Evolutionary conservation across 2,888 invertebrate species (phyloP).

Genomic region (Drosophila yooni): DNA sequence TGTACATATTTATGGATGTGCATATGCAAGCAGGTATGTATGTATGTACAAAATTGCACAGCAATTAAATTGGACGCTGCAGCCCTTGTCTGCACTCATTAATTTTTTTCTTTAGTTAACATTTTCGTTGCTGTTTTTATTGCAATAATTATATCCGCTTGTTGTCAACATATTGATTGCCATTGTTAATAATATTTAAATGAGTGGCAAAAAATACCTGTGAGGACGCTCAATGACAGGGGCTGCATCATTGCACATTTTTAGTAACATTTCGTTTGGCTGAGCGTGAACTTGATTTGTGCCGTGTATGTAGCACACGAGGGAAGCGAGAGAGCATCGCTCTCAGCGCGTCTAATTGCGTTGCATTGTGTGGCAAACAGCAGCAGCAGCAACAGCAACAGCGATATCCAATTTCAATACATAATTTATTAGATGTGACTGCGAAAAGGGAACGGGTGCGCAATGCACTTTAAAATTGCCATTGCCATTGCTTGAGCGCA

Average conservation of each 20-base stretch:
- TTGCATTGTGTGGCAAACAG: constrained; percentile 57
- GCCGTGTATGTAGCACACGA: not conserved
- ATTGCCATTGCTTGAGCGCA: constrained; percentile 17
- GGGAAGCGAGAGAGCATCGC: constrained; percentile 3
- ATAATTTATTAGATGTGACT: constrained; percentile 67
- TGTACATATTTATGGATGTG: not conserved
- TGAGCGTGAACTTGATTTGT: not conserved
- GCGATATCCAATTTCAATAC: constrained; percentile 68
- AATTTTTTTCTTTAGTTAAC: not conserved
- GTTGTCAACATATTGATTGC: constrained; percentile 72
- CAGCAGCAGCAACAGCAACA: constrained; percentile 4
- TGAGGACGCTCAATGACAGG: constrained; percentile 14
- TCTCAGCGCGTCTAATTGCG: constrained; percentile 62
- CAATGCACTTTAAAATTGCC: constrained; percentile 64
- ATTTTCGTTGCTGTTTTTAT: constrained; percentile 30
- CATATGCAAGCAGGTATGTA: too few species aligned
- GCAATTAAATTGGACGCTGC: constrained; percentile 36
- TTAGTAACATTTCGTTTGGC: not conserved
- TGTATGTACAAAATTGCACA: constrained; percentile 28
- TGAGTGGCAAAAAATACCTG: constrained; percentile 25
- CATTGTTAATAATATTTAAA: constrained; percentile 49
- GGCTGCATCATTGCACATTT: constrained; percentile 7
- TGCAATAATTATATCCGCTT: constrained; percentile 59
- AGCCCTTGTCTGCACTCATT: constrained; percentile 5
- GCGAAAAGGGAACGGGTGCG: constrained; percentile 37